Conservation (phyloP, 2,888 invertebrate genomes). For the Falcaria lacertinaria region DNA sequence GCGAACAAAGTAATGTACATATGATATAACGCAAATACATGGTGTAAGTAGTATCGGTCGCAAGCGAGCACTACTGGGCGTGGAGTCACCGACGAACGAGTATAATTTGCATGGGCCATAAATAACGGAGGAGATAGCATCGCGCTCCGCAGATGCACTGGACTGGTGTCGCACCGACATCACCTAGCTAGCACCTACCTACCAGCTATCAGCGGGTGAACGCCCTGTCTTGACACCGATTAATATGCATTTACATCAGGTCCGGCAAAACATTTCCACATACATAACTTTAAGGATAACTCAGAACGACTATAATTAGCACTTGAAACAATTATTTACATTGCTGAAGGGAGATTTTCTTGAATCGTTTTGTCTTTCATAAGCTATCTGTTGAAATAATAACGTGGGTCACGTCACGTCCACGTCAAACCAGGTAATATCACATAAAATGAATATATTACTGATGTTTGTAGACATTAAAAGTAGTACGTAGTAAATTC, state of each 20-base stretch:
- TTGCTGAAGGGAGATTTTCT: no score
- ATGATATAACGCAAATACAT: neutral
- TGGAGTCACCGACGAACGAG: conserved; percentile 39
- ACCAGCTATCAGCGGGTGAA: conserved; percentile 69
- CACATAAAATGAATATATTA: no score
- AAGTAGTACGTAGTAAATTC: no score
- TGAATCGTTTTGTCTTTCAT: no score
- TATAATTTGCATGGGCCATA: conserved; percentile 65
- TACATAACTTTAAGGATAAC: neutral
- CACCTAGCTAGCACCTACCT: conserved; percentile 29
- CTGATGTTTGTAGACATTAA: no score
- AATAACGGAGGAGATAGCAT: conserved; percentile 62
- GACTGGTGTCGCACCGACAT: conserved; percentile 23
- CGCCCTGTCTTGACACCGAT: conserved; percentile 63
- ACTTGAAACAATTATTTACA: no score
- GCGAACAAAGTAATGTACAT: neutral
- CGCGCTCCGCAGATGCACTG: conserved; percentile 41
- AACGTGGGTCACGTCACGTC: no score
- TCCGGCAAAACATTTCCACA: conserved; percentile 1
- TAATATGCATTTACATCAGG: conserved; percentile 15
- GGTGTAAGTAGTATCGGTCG: neutral
- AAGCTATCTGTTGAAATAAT: no score
- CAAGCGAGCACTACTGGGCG: conserved; percentile 9
- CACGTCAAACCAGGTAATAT: no score
- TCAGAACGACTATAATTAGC: no score